A percentile compares a stretch with the other conserved stretches of the same genome.
Evolutionary conservation across 64 coral and sea anemone species (phyloP).

Genomic region (Porites australiensis): DNA sequence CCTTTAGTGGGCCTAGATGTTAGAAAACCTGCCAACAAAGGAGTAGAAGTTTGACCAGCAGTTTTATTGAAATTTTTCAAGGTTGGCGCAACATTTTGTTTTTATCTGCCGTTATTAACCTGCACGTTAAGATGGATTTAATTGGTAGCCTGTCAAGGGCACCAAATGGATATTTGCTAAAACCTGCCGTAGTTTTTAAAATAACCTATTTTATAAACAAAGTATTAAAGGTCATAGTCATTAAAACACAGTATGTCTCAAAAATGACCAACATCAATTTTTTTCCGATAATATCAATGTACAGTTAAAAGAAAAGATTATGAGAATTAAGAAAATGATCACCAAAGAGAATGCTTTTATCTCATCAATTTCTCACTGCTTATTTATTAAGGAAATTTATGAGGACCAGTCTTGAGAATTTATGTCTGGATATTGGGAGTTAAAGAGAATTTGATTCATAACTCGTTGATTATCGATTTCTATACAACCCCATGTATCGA

Average conservation of each 20-base stretch:
- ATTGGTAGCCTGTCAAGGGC: slow-evolving; percentile 2
- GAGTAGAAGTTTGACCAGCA: background rate
- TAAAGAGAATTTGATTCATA: too few species aligned
- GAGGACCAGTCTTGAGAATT: too few species aligned
- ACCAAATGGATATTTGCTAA: background rate
- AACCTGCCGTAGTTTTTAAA: slow-evolving; percentile 36
- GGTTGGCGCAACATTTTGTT: slow-evolving; percentile 20
- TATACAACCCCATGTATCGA: too few species aligned
- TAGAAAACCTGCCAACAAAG: background rate
- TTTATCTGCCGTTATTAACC: background rate
- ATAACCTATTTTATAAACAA: background rate
- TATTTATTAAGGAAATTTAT: too few species aligned
- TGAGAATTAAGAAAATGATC: too few species aligned
- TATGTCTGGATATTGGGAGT: too few species aligned
- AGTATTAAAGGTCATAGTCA: background rate
- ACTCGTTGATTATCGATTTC: too few species aligned
- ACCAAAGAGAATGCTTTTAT: too few species aligned
- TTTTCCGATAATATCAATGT: too few species aligned
- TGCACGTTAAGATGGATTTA: background rate
- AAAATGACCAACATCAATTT: too few species aligned
- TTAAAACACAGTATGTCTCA: background rate
- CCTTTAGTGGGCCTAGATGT: background rate
- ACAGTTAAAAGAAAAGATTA: too few species aligned
- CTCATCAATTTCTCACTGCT: too few species aligned
- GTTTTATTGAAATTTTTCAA: slow-evolving; percentile 47